Evolutionary conservation across 2,113 vertebrate genomes (phyloP).

Genomic region (Nibea coibor): DNA sequence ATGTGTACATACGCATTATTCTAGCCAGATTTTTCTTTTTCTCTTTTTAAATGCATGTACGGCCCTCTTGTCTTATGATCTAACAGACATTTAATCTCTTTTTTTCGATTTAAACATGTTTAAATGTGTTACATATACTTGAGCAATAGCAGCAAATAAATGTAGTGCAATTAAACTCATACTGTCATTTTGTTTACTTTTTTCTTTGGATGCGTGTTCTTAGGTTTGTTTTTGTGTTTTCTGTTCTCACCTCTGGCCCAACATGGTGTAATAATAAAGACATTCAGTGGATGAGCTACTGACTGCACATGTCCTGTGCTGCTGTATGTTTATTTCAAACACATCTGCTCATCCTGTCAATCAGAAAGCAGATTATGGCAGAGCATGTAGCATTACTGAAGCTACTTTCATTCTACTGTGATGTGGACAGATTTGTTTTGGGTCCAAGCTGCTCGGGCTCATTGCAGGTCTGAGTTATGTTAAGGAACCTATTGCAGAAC

Average conservation of each 20-base stretch:
- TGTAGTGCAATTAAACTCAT: neutral
- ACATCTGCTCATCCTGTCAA: neutral
- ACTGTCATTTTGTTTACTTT: neutral
- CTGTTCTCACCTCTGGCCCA: neutral
- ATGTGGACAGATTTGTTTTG: neutral
- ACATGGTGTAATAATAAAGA: slow-evolving; percentile 14
- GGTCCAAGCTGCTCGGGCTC: neutral
- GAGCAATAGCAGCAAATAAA: slow-evolving; percentile 4
- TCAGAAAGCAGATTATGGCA: neutral
- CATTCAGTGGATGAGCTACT: neutral
- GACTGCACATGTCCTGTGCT: neutral
- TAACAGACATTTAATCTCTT: neutral
- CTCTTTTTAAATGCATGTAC: neutral
- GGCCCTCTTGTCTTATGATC: neutral
- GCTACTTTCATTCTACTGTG: neutral
- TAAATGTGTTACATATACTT: neutral
- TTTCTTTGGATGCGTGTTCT: neutral
- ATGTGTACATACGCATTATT: slow-evolving; percentile 19
- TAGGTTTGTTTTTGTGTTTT: neutral
- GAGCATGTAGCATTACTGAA: neutral
- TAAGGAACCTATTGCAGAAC: neutral
- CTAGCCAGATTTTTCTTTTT: neutral
- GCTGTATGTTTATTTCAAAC: neutral
- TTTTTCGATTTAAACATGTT: neutral
- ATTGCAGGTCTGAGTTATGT: neutral